phyloP scores from a whole-genome alignment of 2,888 invertebrate species.

The Ganaspis brasiliensis region DNA sequence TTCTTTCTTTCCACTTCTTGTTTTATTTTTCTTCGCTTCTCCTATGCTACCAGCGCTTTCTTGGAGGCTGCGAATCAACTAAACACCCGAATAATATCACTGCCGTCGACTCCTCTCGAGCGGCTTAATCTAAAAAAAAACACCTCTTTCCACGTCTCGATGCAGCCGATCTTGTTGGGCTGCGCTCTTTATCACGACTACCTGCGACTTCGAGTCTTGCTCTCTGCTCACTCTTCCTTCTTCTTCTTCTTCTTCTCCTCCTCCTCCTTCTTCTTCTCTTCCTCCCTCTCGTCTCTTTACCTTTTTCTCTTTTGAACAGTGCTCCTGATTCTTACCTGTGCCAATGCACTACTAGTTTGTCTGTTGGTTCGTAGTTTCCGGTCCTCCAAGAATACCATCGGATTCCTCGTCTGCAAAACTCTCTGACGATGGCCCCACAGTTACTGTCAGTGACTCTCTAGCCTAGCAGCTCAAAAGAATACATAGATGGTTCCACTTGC shows the following conservation, averaged over 20 bases:
- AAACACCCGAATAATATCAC: no score
- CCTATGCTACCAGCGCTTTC: constrained; percentile 18
- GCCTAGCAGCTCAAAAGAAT: no score
- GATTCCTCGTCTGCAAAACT: not conserved
- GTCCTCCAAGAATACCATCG: constrained; percentile 9
- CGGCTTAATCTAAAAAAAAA: constrained; percentile 52
- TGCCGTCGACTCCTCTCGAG: constrained; percentile 53
- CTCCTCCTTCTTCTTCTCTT: not conserved
- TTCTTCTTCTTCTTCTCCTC: constrained; percentile 36
- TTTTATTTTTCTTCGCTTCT: constrained; percentile 38
- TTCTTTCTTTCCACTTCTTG: constrained; percentile 35
- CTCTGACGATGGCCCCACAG: not conserved
- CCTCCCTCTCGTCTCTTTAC: not conserved
- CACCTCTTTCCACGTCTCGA: constrained; percentile 50
- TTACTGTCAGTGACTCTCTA: no score
- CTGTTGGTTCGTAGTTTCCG: not conserved
- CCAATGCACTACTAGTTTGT: not conserved
- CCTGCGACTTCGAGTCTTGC: constrained; percentile 9
- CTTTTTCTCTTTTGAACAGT: constrained; percentile 13
- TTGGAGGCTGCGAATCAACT: constrained; percentile 61
- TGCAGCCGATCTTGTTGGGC: constrained; percentile 51
- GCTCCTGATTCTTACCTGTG: constrained; percentile 29
- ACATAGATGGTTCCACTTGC: no score
- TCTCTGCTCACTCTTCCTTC: constrained; percentile 40
- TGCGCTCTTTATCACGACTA: constrained; percentile 35